Conservation (phyloP, 2,888 invertebrate genomes). For the Teleogryllus oceanicus region DNA sequence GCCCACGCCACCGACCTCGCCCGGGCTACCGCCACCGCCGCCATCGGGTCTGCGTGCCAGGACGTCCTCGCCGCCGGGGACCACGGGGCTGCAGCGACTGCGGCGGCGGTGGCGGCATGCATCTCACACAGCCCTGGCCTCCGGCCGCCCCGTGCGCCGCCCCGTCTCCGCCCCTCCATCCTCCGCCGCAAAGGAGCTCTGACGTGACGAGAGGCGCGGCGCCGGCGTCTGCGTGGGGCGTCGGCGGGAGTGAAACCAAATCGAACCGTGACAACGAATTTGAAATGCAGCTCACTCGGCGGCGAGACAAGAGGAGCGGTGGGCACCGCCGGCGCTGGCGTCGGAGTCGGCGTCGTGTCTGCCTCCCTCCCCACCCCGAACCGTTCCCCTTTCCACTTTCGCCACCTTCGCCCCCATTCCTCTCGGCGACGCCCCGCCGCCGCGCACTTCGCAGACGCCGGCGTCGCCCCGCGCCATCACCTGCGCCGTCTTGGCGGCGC, state of each 20-base stretch:
- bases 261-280: conserved; percentile 42
- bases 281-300: conserved; percentile 41
- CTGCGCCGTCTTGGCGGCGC: too few relatives aligned
- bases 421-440: background rate
- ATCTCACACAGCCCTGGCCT: background rate
- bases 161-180: background rate
- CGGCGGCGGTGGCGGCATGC: background rate
- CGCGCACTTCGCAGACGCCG: background rate
- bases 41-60: too few relatives aligned
- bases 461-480: background rate
- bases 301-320: background rate
- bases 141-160: background rate
- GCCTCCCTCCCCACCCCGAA: conserved; percentile 20
- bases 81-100: background rate
- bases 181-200: background rate
- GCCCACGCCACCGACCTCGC: too few relatives aligned
- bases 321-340: background rate
- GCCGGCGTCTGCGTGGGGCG: too few relatives aligned
- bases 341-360: conserved; percentile 5
- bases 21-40: too few relatives aligned
- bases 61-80: too few relatives aligned
- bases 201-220: too few relatives aligned
- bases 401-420: background rate
- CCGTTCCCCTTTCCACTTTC: conserved; percentile 25
- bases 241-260: conserved; percentile 40